Conservation (phyloP, 1,140 invertebrate genomes). For the Cephus cinctus region DNA sequence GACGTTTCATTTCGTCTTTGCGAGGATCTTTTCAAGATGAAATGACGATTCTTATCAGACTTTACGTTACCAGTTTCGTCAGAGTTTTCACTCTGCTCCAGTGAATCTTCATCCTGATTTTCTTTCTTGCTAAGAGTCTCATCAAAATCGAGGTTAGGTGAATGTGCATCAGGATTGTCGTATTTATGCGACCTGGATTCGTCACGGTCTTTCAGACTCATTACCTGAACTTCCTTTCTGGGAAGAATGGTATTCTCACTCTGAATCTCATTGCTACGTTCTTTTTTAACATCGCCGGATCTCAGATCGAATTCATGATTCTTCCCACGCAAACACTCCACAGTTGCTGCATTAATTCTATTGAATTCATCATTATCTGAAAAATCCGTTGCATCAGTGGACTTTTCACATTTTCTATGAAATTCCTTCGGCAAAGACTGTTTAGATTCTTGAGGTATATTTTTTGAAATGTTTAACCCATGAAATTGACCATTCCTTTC, state of each 20-base stretch:
- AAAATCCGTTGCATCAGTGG: constrained; percentile 3
- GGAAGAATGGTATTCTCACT: too few relatives aligned
- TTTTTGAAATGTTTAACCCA: too few relatives aligned
- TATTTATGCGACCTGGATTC: too few relatives aligned
- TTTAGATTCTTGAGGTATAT: too few relatives aligned
- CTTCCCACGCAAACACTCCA: too few relatives aligned
- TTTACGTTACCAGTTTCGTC: constrained; percentile 12
- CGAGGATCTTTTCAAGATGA: constrained; percentile 43
- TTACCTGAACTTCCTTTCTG: too few relatives aligned
- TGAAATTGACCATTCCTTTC: background rate
- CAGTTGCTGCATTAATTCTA: constrained; percentile 15
- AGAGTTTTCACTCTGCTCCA: background rate
- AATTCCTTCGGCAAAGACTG: background rate
- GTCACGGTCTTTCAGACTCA: too few relatives aligned
- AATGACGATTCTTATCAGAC: constrained; percentile 39
- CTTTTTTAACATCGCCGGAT: too few relatives aligned
- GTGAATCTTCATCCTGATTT: background rate
- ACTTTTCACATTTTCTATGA: background rate
- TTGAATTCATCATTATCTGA: constrained; percentile 12
- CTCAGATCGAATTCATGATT: too few relatives aligned
- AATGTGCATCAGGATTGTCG: too few relatives aligned
- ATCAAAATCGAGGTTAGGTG: too few relatives aligned
- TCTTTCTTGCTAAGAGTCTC: background rate
- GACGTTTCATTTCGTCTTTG: constrained; percentile 13
- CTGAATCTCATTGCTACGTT: too few relatives aligned